Percentiles rank a stretch among this genome's conserved stretches.
phyloP scores from a whole-genome alignment of 35 echinoderm and acorn worm genomes.

The Ophiothrix spiculata region DNA sequence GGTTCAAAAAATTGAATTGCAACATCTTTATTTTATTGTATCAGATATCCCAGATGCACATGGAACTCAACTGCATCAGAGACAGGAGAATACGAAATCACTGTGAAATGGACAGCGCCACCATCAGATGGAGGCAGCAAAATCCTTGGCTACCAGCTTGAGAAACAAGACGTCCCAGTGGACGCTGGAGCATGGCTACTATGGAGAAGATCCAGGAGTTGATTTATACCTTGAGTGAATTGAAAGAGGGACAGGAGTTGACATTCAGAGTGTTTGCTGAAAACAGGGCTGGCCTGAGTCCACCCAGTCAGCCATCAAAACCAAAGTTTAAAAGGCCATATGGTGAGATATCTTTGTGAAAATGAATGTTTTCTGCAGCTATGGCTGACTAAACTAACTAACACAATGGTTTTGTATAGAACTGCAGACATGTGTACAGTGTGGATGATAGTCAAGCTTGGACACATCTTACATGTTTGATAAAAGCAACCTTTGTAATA shows the following conservation, averaged over 20 bases:
- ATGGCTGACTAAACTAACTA: too few species aligned
- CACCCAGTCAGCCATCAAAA: conserved; percentile 43
- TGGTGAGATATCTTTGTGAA: too few species aligned
- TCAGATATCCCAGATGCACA: conserved; percentile 59
- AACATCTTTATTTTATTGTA: too few species aligned
- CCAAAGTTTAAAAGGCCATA: conserved; percentile 30
- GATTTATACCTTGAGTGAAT: conserved; percentile 13
- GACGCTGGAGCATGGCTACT: conserved; percentile 50
- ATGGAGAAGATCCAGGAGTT: conserved; percentile 22
- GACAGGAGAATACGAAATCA: conserved; percentile 33
- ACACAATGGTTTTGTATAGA: too few species aligned
- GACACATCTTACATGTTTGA: too few species aligned
- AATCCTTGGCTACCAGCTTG: conserved; percentile 43
- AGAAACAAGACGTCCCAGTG: conserved; percentile 33
- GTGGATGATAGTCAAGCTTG: too few species aligned
- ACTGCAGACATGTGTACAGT: too few species aligned
- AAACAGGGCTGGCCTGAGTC: conserved; percentile 47
- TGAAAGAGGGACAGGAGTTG: conserved; percentile 50
- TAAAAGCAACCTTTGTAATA: too few species aligned
- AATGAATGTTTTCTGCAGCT: too few species aligned
- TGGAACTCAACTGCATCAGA: conserved; percentile 45
- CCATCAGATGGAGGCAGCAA: conserved; percentile 43
- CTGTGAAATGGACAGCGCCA: conserved; percentile 56
- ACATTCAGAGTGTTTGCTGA: conserved; percentile 59
- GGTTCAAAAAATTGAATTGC: too few species aligned